Base-by-base conservation (phyloP, 2,113 vertebrate genomes). In the Phyllostomus hastatus region DNA sequence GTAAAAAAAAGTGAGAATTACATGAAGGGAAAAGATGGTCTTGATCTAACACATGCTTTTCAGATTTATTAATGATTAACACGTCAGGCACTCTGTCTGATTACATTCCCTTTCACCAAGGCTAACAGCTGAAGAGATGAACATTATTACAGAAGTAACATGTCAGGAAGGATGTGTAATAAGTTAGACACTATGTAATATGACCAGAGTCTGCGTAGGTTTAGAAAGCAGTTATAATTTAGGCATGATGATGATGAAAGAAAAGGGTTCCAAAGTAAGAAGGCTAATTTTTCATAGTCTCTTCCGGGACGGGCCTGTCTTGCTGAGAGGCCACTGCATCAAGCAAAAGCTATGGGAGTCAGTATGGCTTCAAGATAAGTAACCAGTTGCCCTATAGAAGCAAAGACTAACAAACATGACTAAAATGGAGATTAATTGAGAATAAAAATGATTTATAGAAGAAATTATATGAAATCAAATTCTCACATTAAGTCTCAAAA, bases 91-190 rank as follows among this genome's bases (percentile, higher is more conserved):
- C 16, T 96, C 69, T 96, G 97, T 96, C 96, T 97, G 95, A 96
- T 95, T 93, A 64, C 61, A 94, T 95, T 97, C 85, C 76, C 22
- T 90, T 97, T 97, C 61, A 94, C 75, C 86, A 95, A 92, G 94
- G 88, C 96, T 95, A 88, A 97, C 96, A 97, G 24, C 91, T 96
- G 75, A 97, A 91, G 97, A 94, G 96, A 97, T 79, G 85, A 96
- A 96, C 90, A 76, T 96, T 94, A 95, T 95, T 85, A 69, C 17
- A 92, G 28, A 50, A 78, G 90, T 93, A 66, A 14, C 20, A 57
- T 14, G 90, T 96, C 90, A 90, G 57, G 92, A 97, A 96, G 90
- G n/a, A 41, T 66, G 7, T 41, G 2, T 14, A 43, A 31, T 59
- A n/a, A 82, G 78, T 66, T 38, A 92, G 81, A 92, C 33, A 72